Base-by-base conservation (phyloP, 2,113 vertebrate genomes). In the Egretta garzetta region DNA sequence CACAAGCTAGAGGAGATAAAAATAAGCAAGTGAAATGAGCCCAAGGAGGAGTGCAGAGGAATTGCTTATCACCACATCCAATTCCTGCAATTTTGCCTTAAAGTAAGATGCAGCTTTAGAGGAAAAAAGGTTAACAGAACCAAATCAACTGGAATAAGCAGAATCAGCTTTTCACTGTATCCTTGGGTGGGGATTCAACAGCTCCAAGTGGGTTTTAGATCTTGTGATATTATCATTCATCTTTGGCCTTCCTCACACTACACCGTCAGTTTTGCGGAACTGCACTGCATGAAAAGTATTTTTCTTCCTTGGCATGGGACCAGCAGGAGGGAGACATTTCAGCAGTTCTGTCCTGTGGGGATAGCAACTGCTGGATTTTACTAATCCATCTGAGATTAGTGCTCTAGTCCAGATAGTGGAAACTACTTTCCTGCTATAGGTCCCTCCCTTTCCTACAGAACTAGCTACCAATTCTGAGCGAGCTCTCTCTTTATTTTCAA, bases 271-370 rank as follows among this genome's bases (percentile, higher is more conserved):
- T 92, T 43, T 55, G 79, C 23, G 80, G 88, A 95, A 41, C 81
- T 73, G 86, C 50, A 18, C 45, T 59, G 74, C 27, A 8, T 24
- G 85, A 53, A 39, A 92, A 95, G 37, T 23, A 22, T 32, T 93
- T 90, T 41, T 56, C 77, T 35, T 89, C 80, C 27, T 88, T 94
- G 88, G 93, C 93, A 47, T 18, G 16, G 24, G 33, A 35, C 18
- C 96, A 95, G 73, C 81, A 47, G 72, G 62, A 23, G 3, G 88
- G 70, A 94, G 68, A 39, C 14, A 27, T 74, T 80, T 74, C 90
- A 93, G 59, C 79, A 90, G 63, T 71, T 94, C 41, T 88, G 90
- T 74, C 91, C 75, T 15, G 50, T 55, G 90, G 92, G 90, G 62
- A 94, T 47, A 19, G 58, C 81, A 83, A 12, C 30, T 72, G 80